Evolutionary conservation across 2,113 vertebrate species (phyloP).

Genomic region (Catharus fuscescens): DNA sequence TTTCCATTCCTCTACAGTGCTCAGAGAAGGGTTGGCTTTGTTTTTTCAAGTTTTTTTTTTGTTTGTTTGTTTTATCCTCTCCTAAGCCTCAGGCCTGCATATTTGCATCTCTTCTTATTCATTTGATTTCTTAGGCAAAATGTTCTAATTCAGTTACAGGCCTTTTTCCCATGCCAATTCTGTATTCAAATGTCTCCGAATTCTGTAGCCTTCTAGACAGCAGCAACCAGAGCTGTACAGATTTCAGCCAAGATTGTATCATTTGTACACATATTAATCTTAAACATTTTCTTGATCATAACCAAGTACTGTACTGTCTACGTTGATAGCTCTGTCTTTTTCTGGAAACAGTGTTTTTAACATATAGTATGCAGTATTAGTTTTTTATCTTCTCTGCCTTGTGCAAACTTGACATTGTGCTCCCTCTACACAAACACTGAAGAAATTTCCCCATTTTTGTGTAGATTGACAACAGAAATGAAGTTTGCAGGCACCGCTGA

Average conservation of each 20-base stretch:
- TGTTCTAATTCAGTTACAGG: neutral
- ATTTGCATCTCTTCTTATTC: slow-evolving; percentile 18
- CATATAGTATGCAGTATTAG: neutral
- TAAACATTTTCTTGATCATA: neutral
- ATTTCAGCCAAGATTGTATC: neutral
- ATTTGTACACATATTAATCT: neutral
- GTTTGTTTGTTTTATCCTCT: neutral
- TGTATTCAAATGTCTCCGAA: neutral
- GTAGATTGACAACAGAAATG: neutral
- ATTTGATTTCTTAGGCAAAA: neutral
- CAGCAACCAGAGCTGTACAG: neutral
- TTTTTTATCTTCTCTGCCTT: neutral
- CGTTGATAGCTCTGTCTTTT: neutral
- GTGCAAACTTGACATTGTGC: neutral
- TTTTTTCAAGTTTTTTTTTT: neutral
- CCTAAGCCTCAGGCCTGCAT: neutral
- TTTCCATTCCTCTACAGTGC: neutral
- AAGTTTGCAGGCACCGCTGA: neutral
- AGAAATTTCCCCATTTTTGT: neutral
- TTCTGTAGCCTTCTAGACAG: neutral
- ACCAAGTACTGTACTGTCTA: neutral
- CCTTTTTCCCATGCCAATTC: neutral
- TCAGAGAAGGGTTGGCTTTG: neutral
- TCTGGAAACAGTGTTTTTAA: neutral
- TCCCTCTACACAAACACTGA: neutral